Conservation (phyloP, 2,888 invertebrate species). For the Cataglyphis rosenhaueri region DNA sequence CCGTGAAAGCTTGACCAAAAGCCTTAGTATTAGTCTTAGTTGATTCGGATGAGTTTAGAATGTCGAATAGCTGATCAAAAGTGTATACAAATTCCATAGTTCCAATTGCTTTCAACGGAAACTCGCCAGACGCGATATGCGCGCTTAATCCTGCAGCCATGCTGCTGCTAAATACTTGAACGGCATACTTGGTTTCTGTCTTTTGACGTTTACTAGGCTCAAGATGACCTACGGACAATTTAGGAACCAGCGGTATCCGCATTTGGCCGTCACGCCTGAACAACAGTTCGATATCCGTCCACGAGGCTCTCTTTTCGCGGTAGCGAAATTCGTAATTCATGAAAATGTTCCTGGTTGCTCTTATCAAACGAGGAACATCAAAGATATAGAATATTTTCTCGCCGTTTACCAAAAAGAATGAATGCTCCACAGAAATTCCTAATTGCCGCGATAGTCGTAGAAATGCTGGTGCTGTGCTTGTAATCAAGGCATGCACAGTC, state of each 20-base stretch:
- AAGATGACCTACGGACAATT: constrained; percentile 22
- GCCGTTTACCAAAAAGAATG: constrained; percentile 20
- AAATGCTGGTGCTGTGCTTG: constrained; percentile 8
- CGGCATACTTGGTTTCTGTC: constrained; percentile 32
- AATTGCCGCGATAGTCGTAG: constrained; percentile 17
- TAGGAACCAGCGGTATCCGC: constrained; percentile 20
- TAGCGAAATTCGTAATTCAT: constrained; percentile 7
- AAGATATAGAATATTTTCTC: constrained; percentile 30
- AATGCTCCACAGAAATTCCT: constrained; percentile 17
- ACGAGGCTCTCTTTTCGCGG: constrained; percentile 25
- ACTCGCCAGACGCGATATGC: constrained; percentile 9
- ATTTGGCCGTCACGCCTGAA: constrained; percentile 32
- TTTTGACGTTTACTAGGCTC: constrained; percentile 13
- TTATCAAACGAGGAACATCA: constrained; percentile 27
- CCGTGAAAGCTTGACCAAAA: constrained; percentile 31
- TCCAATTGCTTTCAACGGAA: constrained; percentile 28
- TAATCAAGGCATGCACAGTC: constrained; percentile 23
- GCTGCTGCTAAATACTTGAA: constrained; percentile 24
- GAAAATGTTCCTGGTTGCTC: constrained; percentile 31
- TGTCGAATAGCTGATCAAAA: constrained; percentile 33
- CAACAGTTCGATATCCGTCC: constrained; percentile 36
- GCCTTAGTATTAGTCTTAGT: background rate
- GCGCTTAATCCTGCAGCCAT: constrained; percentile 31
- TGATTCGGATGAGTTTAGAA: constrained; percentile 6
- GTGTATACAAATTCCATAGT: constrained; percentile 30